Evolutionary conservation across 2,888 invertebrate species (phyloP).

Genomic region (Polietes domitor): DNA sequence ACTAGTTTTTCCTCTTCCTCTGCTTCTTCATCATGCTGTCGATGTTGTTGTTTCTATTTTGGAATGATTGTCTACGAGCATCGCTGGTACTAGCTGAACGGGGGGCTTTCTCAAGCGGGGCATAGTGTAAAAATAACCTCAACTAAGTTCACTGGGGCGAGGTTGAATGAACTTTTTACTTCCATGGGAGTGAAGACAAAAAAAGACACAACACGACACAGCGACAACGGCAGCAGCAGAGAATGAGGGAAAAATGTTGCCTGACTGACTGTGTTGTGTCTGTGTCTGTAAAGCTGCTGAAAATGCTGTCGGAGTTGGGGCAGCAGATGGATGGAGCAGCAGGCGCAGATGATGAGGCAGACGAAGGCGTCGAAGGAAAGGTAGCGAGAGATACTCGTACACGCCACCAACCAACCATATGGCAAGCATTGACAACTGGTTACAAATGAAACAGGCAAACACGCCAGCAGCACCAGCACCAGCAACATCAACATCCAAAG

Average conservation of each 20-base stretch:
- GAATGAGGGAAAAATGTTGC: slow-evolving; percentile 33
- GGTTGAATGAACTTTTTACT: slow-evolving; percentile 80
- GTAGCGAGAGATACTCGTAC: background rate
- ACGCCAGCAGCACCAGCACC: slow-evolving; percentile 25
- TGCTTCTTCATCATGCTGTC: slow-evolving; percentile 20
- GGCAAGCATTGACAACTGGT: slow-evolving; percentile 59
- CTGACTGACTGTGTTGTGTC: slow-evolving; percentile 33
- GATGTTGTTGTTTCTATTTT: slow-evolving; percentile 30
- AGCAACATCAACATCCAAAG: slow-evolving; percentile 27
- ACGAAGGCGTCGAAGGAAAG: background rate
- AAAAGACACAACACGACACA: slow-evolving; percentile 26
- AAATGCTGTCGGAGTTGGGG: slow-evolving; percentile 44
- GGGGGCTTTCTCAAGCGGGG: slow-evolving; percentile 60
- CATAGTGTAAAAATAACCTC: slow-evolving; percentile 79
- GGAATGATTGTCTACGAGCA: slow-evolving; percentile 15
- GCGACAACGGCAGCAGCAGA: slow-evolving; percentile 22
- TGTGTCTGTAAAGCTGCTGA: slow-evolving; percentile 52
- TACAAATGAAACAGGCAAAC: slow-evolving; percentile 57
- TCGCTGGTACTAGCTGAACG: background rate
- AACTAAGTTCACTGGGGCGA: slow-evolving; percentile 81
- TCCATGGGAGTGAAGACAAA: slow-evolving; percentile 47
- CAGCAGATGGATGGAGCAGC: slow-evolving; percentile 15
- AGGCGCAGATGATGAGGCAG: background rate
- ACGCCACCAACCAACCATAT: slow-evolving; percentile 32
- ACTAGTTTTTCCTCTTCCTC: slow-evolving; percentile 45